Base-by-base conservation (phyloP, 2,888 invertebrate species). In the Tetragonisca angustula region DNA sequence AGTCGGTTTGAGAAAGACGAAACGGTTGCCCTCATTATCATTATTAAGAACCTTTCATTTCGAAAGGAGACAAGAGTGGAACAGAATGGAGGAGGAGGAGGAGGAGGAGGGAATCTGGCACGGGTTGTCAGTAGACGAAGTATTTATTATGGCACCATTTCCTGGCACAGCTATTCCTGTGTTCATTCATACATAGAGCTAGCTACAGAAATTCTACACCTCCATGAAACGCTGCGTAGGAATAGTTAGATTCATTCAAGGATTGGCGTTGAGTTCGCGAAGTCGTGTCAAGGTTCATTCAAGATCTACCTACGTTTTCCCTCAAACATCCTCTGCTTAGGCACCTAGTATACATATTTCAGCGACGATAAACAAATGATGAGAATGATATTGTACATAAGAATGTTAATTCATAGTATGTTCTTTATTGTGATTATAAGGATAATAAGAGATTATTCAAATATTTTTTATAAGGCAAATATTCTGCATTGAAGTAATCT, bases 121-220 rank as follows among this genome's bases (percentile, higher is more conserved):
- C 54, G 80, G 67, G 75, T 74, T 82, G 84, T 70, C 85, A 62
- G 82, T 82, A 84, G 89, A 91, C 88, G 88, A 85, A 88, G 88
- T 89, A 91, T 92, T 92, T 91, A 91, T 91, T 90, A 91, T 90
- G 82, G 82, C 87, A 90, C 90, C 91, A 89, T 89, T 93, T 92
- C 91, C 92, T 92, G 90, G 85, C 90, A 76, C 86, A 49, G 88
- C 90, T 92, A 92, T 92, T 92, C 90, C 88, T 86, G 90, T 78
- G 85, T 90, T 88, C 91, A 92, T 93, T 93, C 91, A 92, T 91
- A 89, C 86, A 88, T 77, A 71, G 80, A 81, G 74, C 82, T n/a
- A 65, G 65, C 82, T 69, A 78, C 86, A 76, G 67, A 74, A 83
- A 88, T 85, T 87, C 88, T 83, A 71, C 85, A 81, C 76, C 76